Conservation (phyloP, 1,140 invertebrate species). For the Leptoteleia sp. region DNA sequence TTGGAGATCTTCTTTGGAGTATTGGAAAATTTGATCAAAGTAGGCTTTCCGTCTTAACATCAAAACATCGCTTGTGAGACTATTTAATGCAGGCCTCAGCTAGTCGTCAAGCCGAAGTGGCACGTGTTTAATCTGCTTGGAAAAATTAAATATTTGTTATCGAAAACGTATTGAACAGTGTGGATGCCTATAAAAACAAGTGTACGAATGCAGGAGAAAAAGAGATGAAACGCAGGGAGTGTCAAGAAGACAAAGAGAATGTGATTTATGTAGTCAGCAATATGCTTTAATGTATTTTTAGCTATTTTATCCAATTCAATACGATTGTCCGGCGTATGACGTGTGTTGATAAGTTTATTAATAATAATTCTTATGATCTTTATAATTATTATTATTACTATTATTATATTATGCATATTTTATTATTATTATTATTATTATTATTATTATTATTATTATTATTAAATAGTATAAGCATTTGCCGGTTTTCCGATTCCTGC, state of each 20-base stretch:
- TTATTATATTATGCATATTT: slow-evolving; percentile 9
- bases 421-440: slow-evolving; percentile 33
- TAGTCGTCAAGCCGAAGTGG: slow-evolving; percentile 58
- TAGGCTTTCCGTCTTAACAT: slow-evolving; percentile 5
- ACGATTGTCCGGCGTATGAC: slow-evolving; percentile 41
- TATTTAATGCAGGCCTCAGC: slow-evolving; percentile 59
- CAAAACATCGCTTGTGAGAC: slow-evolving; percentile 29
- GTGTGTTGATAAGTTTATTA: slow-evolving; percentile 51
- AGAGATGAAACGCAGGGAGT: slow-evolving; percentile 13
- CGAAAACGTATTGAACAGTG: slow-evolving; percentile 10
- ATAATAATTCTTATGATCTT: too few species aligned
- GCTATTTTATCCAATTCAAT: slow-evolving; percentile 54
- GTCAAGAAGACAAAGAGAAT: slow-evolving; percentile 63
- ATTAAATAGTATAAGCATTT: slow-evolving; percentile 43
- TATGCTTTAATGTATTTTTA: slow-evolving; percentile 65
- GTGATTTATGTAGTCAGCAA: slow-evolving; percentile 63
- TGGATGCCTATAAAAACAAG: slow-evolving; percentile 5
- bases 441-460: slow-evolving; percentile 36
- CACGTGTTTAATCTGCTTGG: slow-evolving; percentile 55
- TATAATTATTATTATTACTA: too few species aligned
- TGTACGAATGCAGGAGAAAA: slow-evolving; percentile 9
- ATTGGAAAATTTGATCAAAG: too few species aligned
- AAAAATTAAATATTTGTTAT: slow-evolving; percentile 40
- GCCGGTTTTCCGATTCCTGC: slow-evolving; percentile 38
- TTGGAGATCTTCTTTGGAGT: too few species aligned